Base-by-base conservation (phyloP, 2,888 invertebrate species). In the Artemia sinica region DNA sequence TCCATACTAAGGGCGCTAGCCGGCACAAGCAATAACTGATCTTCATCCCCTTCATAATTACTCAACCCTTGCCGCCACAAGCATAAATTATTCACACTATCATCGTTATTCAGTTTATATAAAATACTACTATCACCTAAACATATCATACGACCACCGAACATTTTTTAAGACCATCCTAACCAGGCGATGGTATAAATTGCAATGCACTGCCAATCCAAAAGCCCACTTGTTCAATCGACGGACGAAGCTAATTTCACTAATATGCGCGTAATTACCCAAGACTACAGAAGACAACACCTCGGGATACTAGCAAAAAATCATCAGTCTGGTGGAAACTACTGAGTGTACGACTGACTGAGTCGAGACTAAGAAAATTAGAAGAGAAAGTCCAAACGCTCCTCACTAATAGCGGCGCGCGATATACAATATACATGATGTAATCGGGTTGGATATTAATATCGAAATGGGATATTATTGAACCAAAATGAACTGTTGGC, bases 31-130 rank as follows among this genome's bases (percentile, higher is more conserved):
- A 58, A 18, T 18, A 58, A 9, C 58, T 58, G 58, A 58, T 58
- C 58, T 58, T 58, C 58, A 58, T 58, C 58, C 8, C 58, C 58
- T 58, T 58, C 58, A 58, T 58, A 58, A 58, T 58, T 58, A 58
- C 58, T 58, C 10, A 58, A 18, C 1, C 58, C 58, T 58, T 58
- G 58, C 18, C 58, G 58, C 58, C 58, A 58, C 14, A 58, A 18
- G 18, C 58, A 58, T 18, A 58, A 58, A 58, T 58, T 58, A 9
- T 58, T 58, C 58, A 58, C 58, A 18, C 10, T 58, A 58, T 58
- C 58, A 18, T 58, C 58, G 58, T 58, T 58, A 10, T 58, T 58
- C 58, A 58, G 18, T 9, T 58, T 58, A 18, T 58, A 58, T 8
- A 58, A 18, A 58, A 58, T 58, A 10, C 58, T 58, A 58, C 58